phyloP scores from a whole-genome alignment of 2,113 vertebrate species.

The Casuarius casuarius region DNA sequence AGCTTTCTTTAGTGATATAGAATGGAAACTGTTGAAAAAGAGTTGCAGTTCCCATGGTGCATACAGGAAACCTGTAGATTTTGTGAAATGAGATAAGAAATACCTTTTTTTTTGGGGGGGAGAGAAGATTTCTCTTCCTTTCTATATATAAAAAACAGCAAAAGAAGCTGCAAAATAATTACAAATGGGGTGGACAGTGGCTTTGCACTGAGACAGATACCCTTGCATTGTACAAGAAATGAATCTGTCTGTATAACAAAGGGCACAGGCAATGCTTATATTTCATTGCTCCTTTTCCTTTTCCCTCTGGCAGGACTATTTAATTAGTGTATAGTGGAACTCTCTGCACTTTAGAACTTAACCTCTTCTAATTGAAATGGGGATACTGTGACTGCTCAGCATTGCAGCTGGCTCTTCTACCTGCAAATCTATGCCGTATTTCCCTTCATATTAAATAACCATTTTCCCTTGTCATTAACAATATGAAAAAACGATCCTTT shows the following conservation, averaged over 20 bases:
- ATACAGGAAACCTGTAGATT: background rate
- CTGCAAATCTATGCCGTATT: background rate
- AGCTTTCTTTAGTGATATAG: background rate
- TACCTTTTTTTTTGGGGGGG: fast-evolving
- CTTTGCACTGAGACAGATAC: background rate
- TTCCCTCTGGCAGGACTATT: constrained; percentile 3
- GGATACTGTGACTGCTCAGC: background rate
- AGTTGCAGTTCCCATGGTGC: background rate
- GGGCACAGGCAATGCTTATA: background rate
- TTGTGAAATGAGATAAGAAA: background rate
- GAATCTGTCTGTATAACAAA: background rate
- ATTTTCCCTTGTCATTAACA: background rate
- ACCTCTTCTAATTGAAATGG: constrained; percentile 5
- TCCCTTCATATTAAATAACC: background rate
- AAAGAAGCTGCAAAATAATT: background rate
- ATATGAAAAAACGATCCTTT: background rate
- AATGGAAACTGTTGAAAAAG: background rate
- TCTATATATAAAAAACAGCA: background rate
- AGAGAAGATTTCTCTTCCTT: background rate
- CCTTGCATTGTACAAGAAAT: background rate
- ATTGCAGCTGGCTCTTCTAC: background rate
- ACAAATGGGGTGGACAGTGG: background rate
- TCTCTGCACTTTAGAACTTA: background rate
- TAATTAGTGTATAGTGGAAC: constrained; percentile 27
- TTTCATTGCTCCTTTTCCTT: constrained; percentile 21